Evolutionary conservation across 2,113 vertebrate species (phyloP).

Genomic region (Brachyhypopomus gauderio): DNA sequence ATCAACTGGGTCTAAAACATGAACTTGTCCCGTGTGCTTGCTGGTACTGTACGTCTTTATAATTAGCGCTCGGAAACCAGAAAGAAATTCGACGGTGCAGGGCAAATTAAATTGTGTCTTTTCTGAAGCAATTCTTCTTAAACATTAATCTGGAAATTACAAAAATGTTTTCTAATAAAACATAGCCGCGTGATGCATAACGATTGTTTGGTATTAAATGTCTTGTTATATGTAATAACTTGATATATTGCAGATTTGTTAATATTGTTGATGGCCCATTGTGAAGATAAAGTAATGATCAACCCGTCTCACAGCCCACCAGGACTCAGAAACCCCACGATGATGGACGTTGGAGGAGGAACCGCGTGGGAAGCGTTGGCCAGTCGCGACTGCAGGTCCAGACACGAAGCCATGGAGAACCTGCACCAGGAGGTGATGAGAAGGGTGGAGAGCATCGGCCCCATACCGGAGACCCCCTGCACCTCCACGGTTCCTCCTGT

Average conservation of each 20-base stretch:
- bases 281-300: neutral
- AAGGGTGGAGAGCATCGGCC: conserved; percentile 73
- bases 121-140: too few relatives aligned
- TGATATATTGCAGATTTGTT: too few relatives aligned
- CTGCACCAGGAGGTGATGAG: conserved; percentile 81
- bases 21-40: neutral
- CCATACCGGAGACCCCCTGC: conserved; percentile 45
- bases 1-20: neutral
- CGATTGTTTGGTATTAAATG: too few relatives aligned
- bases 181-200: too few relatives aligned
- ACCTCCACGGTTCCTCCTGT: conserved; percentile 2
- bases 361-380: conserved; percentile 84
- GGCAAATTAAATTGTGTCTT: too few relatives aligned
- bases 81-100: too few relatives aligned
- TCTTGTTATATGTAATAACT: too few relatives aligned
- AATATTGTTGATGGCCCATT: neutral
- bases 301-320: conserved; percentile 36
- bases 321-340: conserved; percentile 40
- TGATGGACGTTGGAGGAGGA: conserved; percentile 82
- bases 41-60: neutral
- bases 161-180: too few relatives aligned
- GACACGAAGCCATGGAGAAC: conserved; percentile 81
- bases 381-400: conserved; percentile 78
- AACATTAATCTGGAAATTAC: too few relatives aligned
- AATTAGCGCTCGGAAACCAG: neutral